Percentiles rank a stretch among this genome's conserved stretches.
Evolutionary conservation across 2,113 vertebrate species (phyloP).

Genomic region (Tursiops truncatus): DNA sequence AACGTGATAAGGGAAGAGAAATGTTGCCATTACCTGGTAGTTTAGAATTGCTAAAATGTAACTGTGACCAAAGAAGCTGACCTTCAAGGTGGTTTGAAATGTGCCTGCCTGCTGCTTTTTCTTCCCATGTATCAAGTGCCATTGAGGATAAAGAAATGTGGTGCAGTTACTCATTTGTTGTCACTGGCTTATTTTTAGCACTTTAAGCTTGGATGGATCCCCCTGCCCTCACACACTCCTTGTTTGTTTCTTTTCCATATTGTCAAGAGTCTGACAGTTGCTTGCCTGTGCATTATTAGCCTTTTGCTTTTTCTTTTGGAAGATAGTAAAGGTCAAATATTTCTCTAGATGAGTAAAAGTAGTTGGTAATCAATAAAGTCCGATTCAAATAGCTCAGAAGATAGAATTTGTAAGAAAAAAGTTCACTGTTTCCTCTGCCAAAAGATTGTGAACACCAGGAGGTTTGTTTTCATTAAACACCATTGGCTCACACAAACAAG

Average conservation of each 20-base stretch:
- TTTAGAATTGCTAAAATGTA: slow-evolving; percentile 53
- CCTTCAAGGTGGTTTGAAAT: slow-evolving; percentile 44
- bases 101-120: neutral
- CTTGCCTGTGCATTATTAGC: slow-evolving; percentile 19
- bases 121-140: neutral
- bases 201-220: neutral
- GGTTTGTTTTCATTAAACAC: neutral
- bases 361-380: slow-evolving; percentile 55
- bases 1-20: slow-evolving; percentile 28
- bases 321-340: slow-evolving; percentile 63
- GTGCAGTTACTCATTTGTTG: slow-evolving; percentile 19
- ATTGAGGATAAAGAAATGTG: neutral
- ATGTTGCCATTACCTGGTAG: neutral
- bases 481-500: neutral
- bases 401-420: neutral
- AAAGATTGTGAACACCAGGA: neutral
- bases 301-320: slow-evolving; percentile 42
- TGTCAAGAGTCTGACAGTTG: slow-evolving; percentile 49
- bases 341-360: neutral
- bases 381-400: slow-evolving; percentile 39
- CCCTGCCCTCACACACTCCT: neutral
- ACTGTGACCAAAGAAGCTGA: neutral
- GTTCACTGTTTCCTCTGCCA: neutral
- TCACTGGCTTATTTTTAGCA: slow-evolving; percentile 48
- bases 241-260: slow-evolving; percentile 11